Percentiles rank a stretch among this genome's conserved stretches.
These are phyloP conservation scores for Zaprionus inermis DNA, from an alignment of 1,140 invertebrate genomes.

Conservation along the genomic window DNA sequence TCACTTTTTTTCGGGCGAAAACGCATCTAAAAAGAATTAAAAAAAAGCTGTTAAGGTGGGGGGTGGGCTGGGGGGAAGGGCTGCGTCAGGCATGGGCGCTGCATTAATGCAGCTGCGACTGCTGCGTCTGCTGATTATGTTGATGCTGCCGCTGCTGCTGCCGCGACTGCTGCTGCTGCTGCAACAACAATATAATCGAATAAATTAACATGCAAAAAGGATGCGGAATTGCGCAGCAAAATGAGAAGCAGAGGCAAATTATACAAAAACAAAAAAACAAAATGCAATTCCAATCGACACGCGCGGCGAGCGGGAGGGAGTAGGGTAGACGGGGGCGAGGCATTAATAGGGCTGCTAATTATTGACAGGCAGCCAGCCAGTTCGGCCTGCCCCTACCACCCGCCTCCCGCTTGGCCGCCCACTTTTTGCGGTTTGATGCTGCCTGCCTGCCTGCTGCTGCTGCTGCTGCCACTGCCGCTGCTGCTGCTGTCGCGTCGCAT, in stretches of 20 bases:
- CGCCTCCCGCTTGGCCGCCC: background rate
- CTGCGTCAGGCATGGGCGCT: background rate
- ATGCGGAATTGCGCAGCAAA: slow-evolving; percentile 7
- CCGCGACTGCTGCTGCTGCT: slow-evolving; percentile 49
- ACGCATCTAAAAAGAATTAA: slow-evolving; percentile 66
- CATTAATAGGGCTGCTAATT: slow-evolving; percentile 76
- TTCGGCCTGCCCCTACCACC: background rate
- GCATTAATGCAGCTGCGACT: slow-evolving; percentile 36
- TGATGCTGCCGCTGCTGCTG: slow-evolving; percentile 61
- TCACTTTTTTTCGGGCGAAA: slow-evolving; percentile 36
- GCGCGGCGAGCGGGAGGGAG: slow-evolving; percentile 29
- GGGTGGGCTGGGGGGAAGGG: background rate
- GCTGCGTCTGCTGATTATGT: slow-evolving; percentile 57
- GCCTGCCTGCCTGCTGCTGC: slow-evolving; percentile 24
- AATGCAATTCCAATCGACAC: slow-evolving; percentile 62
- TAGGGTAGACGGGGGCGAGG: slow-evolving; percentile 22
- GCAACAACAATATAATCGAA: slow-evolving; percentile 75
- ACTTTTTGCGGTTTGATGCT: slow-evolving; percentile 39
- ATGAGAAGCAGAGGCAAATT: slow-evolving; percentile 12
- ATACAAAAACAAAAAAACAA: slow-evolving; percentile 26
- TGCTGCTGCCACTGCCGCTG: background rate
- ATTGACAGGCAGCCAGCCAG: slow-evolving; percentile 47
- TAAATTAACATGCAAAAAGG: slow-evolving; percentile 60
- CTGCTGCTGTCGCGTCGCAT: slow-evolving; percentile 17
- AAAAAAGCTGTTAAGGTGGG: slow-evolving; percentile 13